Evolutionary conservation across 2,113 vertebrate genomes (phyloP).

Genomic region (Nycticorax nycticorax): DNA sequence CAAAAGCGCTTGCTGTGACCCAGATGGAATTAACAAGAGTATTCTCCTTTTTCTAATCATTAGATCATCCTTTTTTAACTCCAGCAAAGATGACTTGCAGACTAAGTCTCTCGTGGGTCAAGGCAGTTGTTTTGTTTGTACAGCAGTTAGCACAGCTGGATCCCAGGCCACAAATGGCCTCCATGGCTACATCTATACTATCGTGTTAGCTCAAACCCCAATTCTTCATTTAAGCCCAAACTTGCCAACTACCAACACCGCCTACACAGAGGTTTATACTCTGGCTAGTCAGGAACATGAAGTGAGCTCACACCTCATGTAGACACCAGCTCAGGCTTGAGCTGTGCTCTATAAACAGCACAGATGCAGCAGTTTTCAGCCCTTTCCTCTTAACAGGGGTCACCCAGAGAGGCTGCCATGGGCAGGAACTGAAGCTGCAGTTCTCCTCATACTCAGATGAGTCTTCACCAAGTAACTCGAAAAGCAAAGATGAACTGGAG

Average conservation of each 20-base stretch:
- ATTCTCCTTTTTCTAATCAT: slow-evolving; percentile 34
- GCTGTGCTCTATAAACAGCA: not conserved
- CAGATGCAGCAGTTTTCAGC: not conserved
- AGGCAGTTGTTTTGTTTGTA: slow-evolving; percentile 39
- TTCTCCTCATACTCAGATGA: not conserved
- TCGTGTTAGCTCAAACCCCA: not conserved
- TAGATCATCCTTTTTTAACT: slow-evolving; percentile 47
- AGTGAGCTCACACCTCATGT: not conserved
- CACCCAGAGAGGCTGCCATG: not conserved
- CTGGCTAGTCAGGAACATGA: not conserved
- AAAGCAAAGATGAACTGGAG: not conserved
- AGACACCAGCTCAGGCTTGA: not conserved
- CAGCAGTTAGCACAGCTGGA: slow-evolving; percentile 41
- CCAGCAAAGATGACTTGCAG: slow-evolving; percentile 51
- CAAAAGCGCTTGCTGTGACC: slow-evolving; percentile 14
- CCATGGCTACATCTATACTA: not conserved
- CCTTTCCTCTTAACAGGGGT: not conserved
- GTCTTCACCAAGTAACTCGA: not conserved
- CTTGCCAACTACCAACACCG: not conserved
- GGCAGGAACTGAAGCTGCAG: not conserved
- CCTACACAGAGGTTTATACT: not conserved
- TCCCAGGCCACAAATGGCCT: slow-evolving; percentile 3
- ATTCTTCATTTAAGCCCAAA: not conserved
- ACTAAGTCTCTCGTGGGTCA: slow-evolving; percentile 11
- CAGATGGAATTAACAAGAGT: slow-evolving; percentile 36